phyloP scores from a whole-genome alignment of 2,113 vertebrate genomes.

The Erythrocercus mccallii region DNA sequence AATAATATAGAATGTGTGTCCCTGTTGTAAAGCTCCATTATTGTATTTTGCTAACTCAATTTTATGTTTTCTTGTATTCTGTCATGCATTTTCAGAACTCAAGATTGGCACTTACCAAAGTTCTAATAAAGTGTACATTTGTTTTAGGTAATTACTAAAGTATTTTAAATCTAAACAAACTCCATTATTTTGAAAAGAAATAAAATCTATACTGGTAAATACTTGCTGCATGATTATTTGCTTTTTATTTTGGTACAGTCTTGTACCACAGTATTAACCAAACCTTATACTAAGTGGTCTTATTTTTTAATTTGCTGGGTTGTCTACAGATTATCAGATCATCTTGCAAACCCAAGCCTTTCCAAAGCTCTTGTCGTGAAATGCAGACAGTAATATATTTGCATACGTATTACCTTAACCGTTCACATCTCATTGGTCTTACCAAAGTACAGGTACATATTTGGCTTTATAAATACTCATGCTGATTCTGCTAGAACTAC shows the following conservation, averaged over 20 bases:
- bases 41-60: conserved; percentile 49
- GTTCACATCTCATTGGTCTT: neutral
- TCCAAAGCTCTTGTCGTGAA: neutral
- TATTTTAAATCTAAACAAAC: conserved; percentile 63
- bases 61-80: conserved; percentile 71
- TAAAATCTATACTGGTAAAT: conserved; percentile 72
- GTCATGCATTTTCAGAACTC: conserved; percentile 58
- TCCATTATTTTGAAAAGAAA: conserved; percentile 73
- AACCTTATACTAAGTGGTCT: neutral
- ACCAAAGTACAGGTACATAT: neutral
- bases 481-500: neutral
- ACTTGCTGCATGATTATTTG: conserved; percentile 8
- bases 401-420: neutral
- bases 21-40: neutral
- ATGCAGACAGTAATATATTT: neutral
- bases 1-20: neutral
- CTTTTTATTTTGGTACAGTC: neutral
- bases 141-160: conserved; percentile 56
- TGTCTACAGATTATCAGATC: neutral
- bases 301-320: neutral
- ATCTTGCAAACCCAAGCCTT: neutral
- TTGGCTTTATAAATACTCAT: neutral
- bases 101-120: conserved; percentile 45
- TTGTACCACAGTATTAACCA: neutral
- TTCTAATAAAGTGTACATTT: conserved; percentile 52